A percentile compares a stretch with the other conserved stretches of the same genome.
phyloP scores from a whole-genome alignment of 2,888 invertebrate species.

The Hetaerina titia region DNA sequence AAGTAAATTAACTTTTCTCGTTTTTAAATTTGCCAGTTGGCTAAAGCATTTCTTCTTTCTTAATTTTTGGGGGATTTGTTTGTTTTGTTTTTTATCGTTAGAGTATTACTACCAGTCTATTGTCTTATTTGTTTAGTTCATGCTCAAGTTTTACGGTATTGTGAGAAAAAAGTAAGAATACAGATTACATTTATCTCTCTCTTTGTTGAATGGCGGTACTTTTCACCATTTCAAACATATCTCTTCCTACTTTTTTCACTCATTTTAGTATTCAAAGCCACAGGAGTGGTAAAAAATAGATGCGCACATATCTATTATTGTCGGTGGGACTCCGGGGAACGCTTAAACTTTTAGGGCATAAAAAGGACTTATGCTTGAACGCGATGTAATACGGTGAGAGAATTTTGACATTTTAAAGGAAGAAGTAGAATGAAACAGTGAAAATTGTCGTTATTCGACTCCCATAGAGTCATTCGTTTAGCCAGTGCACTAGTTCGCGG shows the following conservation, averaged over 20 bases:
- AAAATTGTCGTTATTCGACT: not conserved
- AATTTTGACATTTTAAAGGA: not conserved
- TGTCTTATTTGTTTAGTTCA: too few relatives aligned
- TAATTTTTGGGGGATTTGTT: too few relatives aligned
- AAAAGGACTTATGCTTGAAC: conserved; percentile 27
- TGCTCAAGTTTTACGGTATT: too few relatives aligned
- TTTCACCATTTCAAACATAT: not conserved
- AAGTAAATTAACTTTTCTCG: too few relatives aligned
- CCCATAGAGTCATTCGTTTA: not conserved
- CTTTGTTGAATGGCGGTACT: not conserved
- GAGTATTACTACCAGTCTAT: too few relatives aligned
- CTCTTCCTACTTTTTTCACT: too few relatives aligned
- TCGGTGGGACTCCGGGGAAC: not conserved
- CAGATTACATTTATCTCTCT: too few relatives aligned
- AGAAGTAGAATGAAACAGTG: not conserved
- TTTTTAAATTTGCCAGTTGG: too few relatives aligned
- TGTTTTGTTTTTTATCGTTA: too few relatives aligned
- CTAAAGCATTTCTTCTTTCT: too few relatives aligned
- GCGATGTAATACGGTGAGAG: not conserved
- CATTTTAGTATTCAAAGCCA: too few relatives aligned
- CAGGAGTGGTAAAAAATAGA: not conserved
- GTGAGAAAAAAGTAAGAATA: too few relatives aligned
- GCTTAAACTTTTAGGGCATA: not conserved
- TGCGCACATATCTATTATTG: not conserved
- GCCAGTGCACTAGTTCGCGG: not conserved